Conservation (phyloP, 2,888 invertebrate genomes). For the Agrotis puta region DNA sequence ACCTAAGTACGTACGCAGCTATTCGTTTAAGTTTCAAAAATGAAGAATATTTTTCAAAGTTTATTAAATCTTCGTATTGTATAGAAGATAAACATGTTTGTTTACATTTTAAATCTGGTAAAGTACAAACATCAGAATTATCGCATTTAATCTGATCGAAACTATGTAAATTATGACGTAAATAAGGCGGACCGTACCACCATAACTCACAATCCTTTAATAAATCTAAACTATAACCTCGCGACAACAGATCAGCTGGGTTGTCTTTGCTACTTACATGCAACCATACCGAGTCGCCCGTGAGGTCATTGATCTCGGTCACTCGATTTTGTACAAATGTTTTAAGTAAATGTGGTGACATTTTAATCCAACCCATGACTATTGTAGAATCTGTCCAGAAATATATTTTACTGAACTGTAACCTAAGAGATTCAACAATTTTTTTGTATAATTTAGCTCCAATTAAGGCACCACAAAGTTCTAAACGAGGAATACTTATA, state of each 20-base stretch:
- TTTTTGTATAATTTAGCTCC: too few species aligned
- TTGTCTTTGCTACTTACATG: constrained; percentile 22
- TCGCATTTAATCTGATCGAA: not conserved
- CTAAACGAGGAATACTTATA: too few species aligned
- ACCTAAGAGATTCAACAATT: too few species aligned
- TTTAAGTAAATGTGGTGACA: too few species aligned
- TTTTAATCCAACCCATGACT: too few species aligned
- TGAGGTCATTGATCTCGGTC: constrained; percentile 40
- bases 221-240: too few species aligned
- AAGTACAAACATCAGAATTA: not conserved
- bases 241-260: constrained; percentile 3
- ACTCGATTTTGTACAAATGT: constrained; percentile 33
- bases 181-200: constrained; percentile 8
- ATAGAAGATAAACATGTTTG: not conserved
- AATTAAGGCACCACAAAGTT: too few species aligned
- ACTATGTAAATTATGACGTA: not conserved
- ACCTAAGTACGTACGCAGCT: constrained; percentile 2
- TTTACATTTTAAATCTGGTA: constrained; percentile 4
- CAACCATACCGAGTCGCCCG: constrained; percentile 10
- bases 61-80: not conserved
- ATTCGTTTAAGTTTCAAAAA: not conserved
- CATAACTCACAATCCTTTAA: not conserved
- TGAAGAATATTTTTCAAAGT: not conserved
- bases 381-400: too few species aligned
- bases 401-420: too few species aligned